Evolutionary conservation across 1,140 invertebrate genomes (phyloP).

Genomic region (Wiebesia pumilae): DNA sequence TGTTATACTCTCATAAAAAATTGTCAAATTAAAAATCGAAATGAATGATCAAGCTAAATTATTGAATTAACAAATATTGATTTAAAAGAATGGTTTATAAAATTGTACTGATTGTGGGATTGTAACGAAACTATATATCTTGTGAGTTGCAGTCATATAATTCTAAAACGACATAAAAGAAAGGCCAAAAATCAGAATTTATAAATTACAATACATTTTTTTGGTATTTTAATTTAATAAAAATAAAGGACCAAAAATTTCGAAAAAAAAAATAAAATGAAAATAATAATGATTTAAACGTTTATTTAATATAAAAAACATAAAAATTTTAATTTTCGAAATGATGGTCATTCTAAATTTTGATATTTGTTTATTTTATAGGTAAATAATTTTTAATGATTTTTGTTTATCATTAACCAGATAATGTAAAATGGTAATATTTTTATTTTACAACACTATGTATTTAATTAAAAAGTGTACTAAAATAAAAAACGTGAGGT

Average conservation of each 20-base stretch:
- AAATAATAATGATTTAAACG: constrained; percentile 17
- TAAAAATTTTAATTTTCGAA: constrained; percentile 50
- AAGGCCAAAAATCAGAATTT: constrained; percentile 48
- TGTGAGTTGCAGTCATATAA: not conserved
- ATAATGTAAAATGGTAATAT: not conserved
- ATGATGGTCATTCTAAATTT: constrained; percentile 45
- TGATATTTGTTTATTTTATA: constrained; percentile 37
- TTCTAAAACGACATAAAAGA: constrained; percentile 29
- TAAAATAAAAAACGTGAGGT: not conserved
- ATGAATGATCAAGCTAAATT: not conserved
- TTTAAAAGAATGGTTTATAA: not conserved
- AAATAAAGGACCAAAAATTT: constrained; percentile 34
- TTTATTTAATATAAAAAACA: constrained; percentile 26
- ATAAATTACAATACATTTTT: not conserved
- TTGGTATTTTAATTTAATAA: not conserved
- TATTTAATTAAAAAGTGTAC: constrained; percentile 1
- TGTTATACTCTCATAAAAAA: constrained; percentile 20
- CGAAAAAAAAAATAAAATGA: constrained; percentile 44
- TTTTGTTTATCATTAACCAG: not conserved
- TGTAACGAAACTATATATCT: not conserved
- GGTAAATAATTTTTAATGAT: constrained; percentile 13
- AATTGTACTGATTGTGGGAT: not conserved
- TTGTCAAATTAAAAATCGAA: constrained; percentile 47
- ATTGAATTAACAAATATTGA: not conserved
- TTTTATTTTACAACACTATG: not conserved